Evolutionary conservation across 2,113 vertebrate species (phyloP).

Genomic region (Megatriorchis doriae): DNA sequence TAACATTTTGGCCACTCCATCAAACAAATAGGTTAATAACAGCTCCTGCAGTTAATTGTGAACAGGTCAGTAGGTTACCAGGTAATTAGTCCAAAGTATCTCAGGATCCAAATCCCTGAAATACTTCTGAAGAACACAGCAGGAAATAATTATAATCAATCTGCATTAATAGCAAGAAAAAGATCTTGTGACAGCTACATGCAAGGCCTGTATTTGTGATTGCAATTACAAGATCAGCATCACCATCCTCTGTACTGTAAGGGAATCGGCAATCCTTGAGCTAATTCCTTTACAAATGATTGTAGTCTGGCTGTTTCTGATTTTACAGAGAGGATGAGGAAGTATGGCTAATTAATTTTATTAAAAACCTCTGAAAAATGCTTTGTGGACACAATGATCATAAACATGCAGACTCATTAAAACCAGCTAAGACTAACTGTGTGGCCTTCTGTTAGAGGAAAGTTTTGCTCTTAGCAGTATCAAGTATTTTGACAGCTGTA

Average conservation of each 20-base stretch:
- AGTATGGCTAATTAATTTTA: background rate
- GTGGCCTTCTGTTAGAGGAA: background rate
- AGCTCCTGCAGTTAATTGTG: slow-evolving; percentile 51
- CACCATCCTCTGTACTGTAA: background rate
- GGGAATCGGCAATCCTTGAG: background rate
- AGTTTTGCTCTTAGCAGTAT: background rate
- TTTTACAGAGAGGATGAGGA: background rate
- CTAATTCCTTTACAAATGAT: background rate
- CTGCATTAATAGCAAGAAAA: background rate
- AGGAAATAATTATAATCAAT: background rate
- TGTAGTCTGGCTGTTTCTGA: background rate
- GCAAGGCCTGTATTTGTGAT: background rate
- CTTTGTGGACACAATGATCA: background rate
- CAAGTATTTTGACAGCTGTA: slow-evolving; percentile 13
- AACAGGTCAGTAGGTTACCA: slow-evolving; percentile 57
- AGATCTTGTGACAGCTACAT: background rate
- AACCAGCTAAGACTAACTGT: background rate
- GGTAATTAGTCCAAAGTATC: slow-evolving; percentile 55
- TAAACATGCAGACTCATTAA: background rate
- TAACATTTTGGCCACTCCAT: background rate
- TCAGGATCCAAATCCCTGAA: slow-evolving; percentile 20
- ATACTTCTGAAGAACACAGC: background rate
- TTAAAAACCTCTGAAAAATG: background rate
- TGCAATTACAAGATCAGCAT: background rate
- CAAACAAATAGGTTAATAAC: slow-evolving; percentile 63